phyloP scores from a whole-genome alignment of 2,797 vertebrate genomes.

The Cossypha dichroa region DNA sequence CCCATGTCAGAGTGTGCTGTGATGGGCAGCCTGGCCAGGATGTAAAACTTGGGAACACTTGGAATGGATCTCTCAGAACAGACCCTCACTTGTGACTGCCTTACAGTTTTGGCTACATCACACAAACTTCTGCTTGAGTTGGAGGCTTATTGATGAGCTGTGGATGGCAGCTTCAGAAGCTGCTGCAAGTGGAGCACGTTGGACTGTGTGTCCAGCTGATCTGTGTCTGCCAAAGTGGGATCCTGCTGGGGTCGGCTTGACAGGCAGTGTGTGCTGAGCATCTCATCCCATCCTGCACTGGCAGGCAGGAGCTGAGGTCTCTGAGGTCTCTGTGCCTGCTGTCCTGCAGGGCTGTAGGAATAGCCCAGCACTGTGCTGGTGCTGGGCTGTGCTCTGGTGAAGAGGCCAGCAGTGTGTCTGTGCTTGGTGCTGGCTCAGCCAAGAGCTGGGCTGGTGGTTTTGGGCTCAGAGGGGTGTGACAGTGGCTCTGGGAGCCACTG shows the following conservation, averaged over 20 bases:
- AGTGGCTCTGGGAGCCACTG: accelerated
- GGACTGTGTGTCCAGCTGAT: not conserved
- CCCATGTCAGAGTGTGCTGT: accelerated
- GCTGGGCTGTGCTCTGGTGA: not conserved
- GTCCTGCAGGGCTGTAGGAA: not conserved
- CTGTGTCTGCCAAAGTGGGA: not conserved
- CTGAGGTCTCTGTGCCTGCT: not conserved
- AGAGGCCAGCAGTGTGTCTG: not conserved
- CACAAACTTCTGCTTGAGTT: not conserved
- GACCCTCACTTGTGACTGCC: not conserved
- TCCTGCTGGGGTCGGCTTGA: not conserved
- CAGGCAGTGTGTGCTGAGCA: not conserved
- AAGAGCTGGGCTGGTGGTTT: not conserved
- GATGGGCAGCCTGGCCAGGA: not conserved
- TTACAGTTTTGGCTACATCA: not conserved
- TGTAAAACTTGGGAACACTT: not conserved
- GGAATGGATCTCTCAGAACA: not conserved
- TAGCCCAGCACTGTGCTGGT: accelerated
- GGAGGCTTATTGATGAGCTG: accelerated
- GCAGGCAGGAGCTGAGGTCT: not conserved
- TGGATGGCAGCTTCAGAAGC: not conserved
- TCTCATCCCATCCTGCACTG: not conserved
- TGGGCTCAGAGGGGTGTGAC: not conserved
- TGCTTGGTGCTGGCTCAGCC: not conserved
- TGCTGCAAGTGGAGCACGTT: not conserved